Percentiles rank a stretch among this genome's conserved stretches.
These are phyloP conservation scores for Benthosema pterotum DNA, from an alignment of 2,797 vertebrate species.

Conservation along the genomic window DNA sequence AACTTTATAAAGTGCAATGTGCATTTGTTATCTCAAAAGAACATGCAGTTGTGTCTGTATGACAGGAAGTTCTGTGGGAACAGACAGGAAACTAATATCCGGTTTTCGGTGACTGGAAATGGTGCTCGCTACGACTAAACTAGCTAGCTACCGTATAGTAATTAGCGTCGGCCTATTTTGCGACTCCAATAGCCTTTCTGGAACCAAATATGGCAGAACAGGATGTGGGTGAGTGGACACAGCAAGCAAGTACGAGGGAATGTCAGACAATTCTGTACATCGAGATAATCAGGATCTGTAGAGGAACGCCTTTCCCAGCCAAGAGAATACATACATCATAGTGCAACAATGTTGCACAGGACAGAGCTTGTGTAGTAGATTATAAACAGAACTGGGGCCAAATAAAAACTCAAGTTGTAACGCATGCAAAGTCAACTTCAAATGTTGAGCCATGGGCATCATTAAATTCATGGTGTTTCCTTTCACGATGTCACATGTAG, in stretches of 20 bases:
- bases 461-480: not conserved
- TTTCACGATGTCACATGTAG: not conserved
- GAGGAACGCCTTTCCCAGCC: not conserved
- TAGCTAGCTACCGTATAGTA: constrained; percentile 18
- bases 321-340: constrained; percentile 8
- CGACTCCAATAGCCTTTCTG: constrained; percentile 14
- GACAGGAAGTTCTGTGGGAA: constrained; percentile 60
- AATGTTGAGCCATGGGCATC: too few relatives aligned
- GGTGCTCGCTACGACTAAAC: constrained; percentile 28
- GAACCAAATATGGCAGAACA: constrained; percentile 15
- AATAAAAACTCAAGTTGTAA: too few relatives aligned
- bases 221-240: not conserved
- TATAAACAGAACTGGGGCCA: too few relatives aligned
- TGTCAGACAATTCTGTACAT: not conserved
- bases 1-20: not conserved
- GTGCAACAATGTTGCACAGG: not conserved
- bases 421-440: too few relatives aligned
- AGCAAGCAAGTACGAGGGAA: not conserved
- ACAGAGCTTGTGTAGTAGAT: too few relatives aligned
- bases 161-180: constrained; percentile 36
- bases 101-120: constrained; percentile 63
- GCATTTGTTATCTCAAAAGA: constrained; percentile 32
- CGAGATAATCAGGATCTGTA: constrained; percentile 2
- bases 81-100: constrained; percentile 75
- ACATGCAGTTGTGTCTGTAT: constrained; percentile 29